These are phyloP conservation scores for Plectus sambesii DNA, from an alignment of 1,140 invertebrate genomes.

Conservation along the genomic window DNA sequence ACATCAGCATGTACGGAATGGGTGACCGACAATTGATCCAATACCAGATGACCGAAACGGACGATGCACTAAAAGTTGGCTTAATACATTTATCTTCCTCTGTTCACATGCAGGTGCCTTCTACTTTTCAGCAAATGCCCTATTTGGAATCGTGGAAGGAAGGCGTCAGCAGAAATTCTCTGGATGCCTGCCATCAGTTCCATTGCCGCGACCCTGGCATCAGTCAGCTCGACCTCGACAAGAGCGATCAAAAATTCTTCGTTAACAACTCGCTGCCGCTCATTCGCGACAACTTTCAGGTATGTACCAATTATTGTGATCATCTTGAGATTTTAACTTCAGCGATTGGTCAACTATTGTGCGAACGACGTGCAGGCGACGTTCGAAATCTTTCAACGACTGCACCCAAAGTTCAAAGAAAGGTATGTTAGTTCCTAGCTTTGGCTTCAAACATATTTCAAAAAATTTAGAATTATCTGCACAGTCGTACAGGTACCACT, in stretches of 20 bases:
- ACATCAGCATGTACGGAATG: conserved; percentile 81
- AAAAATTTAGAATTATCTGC: too few relatives aligned
- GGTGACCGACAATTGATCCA: conserved; percentile 75
- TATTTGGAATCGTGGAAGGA: conserved; percentile 70
- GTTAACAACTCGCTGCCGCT: conserved; percentile 67
- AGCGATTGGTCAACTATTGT: conserved; percentile 75
- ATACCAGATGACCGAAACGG: conserved; percentile 50
- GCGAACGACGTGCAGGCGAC: conserved; percentile 77
- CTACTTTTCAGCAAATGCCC: too few relatives aligned
- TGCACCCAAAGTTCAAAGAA: conserved; percentile 71
- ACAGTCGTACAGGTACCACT: too few relatives aligned
- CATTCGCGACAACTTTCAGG: conserved; percentile 65
- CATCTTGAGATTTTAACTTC: too few relatives aligned
- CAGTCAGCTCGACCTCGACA: conserved; percentile 53
- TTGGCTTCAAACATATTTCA: too few relatives aligned
- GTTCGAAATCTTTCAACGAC: conserved; percentile 59
- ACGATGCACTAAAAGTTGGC: conserved; percentile 9
- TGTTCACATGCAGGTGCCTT: too few relatives aligned
- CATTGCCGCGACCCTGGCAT: conserved; percentile 48
- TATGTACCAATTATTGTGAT: too few relatives aligned
- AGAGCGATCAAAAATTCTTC: conserved; percentile 70
- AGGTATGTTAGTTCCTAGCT: conserved; percentile 51
- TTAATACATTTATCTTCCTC: too few relatives aligned
- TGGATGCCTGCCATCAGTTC: conserved; percentile 69
- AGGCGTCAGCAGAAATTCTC: conserved; percentile 73